A percentile compares a stretch with the other conserved stretches of the same genome.
Evolutionary conservation across 2,113 vertebrate species (phyloP).

Genomic region (Leptobrachium ailaonicum): DNA sequence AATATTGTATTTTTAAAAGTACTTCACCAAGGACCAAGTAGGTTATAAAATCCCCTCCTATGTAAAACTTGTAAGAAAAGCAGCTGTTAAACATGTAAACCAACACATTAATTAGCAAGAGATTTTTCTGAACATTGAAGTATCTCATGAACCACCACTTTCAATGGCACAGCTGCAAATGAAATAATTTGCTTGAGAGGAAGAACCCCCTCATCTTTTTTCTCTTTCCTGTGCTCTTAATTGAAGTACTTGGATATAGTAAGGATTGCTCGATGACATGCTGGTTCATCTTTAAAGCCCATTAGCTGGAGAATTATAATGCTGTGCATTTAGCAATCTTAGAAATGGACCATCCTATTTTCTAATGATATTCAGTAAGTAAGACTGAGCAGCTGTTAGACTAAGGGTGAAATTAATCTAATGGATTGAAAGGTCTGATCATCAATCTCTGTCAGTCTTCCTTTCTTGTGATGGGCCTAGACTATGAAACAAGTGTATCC

Average conservation of each 20-base stretch:
- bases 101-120: too few relatives aligned
- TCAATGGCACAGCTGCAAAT: too few relatives aligned
- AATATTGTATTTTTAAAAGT: too few relatives aligned
- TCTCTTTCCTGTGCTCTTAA: conserved; percentile 2
- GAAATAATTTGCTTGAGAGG: too few relatives aligned
- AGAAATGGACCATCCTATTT: conserved; percentile 33
- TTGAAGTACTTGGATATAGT: conserved; percentile 13
- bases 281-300: conserved; percentile 25
- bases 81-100: too few relatives aligned
- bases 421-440: background rate
- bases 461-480: background rate
- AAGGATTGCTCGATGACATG: background rate
- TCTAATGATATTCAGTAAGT: conserved; percentile 4
- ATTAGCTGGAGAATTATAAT: conserved; percentile 13
- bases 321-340: conserved; percentile 21
- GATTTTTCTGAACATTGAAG: too few relatives aligned
- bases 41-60: too few relatives aligned
- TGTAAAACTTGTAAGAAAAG: too few relatives aligned
- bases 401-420: conserved; percentile 34
- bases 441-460: conserved; percentile 29
- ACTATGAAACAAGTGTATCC: too few relatives aligned
- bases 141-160: too few relatives aligned
- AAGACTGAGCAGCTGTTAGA: conserved; percentile 1
- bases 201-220: background rate
- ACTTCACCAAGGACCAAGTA: too few relatives aligned